These are phyloP conservation scores for Protophormia terraenovae DNA, from an alignment of 2,888 invertebrate genomes.

Conservation along the genomic window DNA sequence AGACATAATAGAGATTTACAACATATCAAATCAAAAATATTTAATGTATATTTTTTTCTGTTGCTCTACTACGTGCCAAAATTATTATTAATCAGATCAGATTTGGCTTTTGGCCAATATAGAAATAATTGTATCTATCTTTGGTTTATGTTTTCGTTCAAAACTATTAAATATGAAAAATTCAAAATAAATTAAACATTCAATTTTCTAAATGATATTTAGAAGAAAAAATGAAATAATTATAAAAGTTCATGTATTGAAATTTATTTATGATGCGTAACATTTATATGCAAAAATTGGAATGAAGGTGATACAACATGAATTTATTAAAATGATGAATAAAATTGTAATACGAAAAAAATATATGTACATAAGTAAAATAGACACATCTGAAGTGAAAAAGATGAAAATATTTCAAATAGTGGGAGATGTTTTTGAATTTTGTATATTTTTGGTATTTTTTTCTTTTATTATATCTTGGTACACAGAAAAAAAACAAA, in stretches of 20 bases:
- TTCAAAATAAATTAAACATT: conserved; percentile 48
- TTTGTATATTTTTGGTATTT: background rate
- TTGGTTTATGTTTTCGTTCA: conserved; percentile 19
- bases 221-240: conserved; percentile 27
- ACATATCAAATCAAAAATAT: conserved; percentile 30
- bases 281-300: background rate
- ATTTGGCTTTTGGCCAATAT: conserved; percentile 61
- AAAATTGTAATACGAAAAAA: background rate
- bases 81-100: conserved; percentile 53
- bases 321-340: conserved; percentile 14
- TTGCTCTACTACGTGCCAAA: conserved; percentile 19
- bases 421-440: conserved; percentile 35
- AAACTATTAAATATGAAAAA: conserved; percentile 25
- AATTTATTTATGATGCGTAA: background rate
- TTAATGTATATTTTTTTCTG: conserved; percentile 10
- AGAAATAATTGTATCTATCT: conserved; percentile 10
- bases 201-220: conserved; percentile 1
- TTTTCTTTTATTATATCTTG: background rate
- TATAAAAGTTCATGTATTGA: background rate
- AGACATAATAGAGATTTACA: conserved; percentile 63
- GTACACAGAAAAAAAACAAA: background rate
- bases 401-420: background rate
- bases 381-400: background rate
- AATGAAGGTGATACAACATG: conserved; percentile 33
- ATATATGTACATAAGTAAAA: background rate